Evolutionary conservation across 2,888 invertebrate genomes (phyloP), one percentile per base, ranked within the genome.

Genomic region (Nysson spinosus): DNA sequence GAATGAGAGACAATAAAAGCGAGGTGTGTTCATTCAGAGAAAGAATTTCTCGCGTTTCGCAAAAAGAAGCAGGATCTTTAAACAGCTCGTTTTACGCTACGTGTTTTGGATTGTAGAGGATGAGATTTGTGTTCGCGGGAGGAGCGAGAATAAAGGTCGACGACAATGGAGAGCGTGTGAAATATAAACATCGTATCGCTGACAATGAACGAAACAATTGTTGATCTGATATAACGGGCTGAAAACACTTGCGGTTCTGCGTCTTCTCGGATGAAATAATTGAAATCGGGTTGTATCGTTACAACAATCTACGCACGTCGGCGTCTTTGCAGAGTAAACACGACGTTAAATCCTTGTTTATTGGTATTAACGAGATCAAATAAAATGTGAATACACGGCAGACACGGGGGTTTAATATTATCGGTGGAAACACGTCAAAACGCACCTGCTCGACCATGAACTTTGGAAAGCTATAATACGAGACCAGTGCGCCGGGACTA

Each of bases 1-100:
- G 64, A 64, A 64, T 64, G 44, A 64, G 64, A 49, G 49, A 64
- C 63, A 64, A 64, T 55, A 39, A 64, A 32, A 47, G 43, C 14
- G 44, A 49, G 49, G 55, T 55, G 64, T 64, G 49, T 64, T 64
- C 64, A 65, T 64, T 65, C 49, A 65, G 39, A 49, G n/a, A n/a
- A n/a, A n/a, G n/a, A n/a, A n/a, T n/a, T n/a, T n/a, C n/a, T n/a
- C 64, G 64, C 63, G 63, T 43, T 54, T 46, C 51, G 30, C 19
- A 44, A 50, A 40, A 28, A 52, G 47, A 42, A 35, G 47, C 30
- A 7, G 6, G 17, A 11, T 11, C 16, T n/a, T 20, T n/a, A 42
- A 39, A 49, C 47, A 20, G 28, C 43, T 28, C 16, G n/a, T n/a
- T 54, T 6, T 63, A 24, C 55, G n/a, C n/a, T 46, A 30, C 9